phyloP scores from a whole-genome alignment of 2,888 invertebrate genomes.

The Drosophila robusta region DNA sequence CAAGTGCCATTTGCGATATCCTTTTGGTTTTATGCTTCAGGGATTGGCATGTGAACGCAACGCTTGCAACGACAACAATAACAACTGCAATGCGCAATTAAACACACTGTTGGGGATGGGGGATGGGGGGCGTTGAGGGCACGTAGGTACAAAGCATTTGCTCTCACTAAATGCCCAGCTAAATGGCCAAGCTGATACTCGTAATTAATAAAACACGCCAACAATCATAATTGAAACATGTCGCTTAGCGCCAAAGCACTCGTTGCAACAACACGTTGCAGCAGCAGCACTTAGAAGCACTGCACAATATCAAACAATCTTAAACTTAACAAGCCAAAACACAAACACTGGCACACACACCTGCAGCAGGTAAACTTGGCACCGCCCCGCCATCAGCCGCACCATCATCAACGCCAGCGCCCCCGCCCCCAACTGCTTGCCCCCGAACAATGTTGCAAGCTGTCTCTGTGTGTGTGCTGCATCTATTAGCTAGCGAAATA shows the following conservation, averaged over 20 bases:
- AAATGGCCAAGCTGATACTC: constrained; percentile 61
- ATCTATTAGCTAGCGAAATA: constrained; percentile 76
- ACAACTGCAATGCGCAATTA: constrained; percentile 46
- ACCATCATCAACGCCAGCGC: constrained; percentile 16
- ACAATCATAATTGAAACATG: constrained; percentile 83
- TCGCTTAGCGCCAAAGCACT: constrained; percentile 82
- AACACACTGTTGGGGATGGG: constrained; percentile 18
- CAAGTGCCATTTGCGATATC: constrained; percentile 27
- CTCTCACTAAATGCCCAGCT: constrained; percentile 60
- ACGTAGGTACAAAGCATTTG: neutral
- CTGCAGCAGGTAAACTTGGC: constrained; percentile 18
- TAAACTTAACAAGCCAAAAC: constrained; percentile 65
- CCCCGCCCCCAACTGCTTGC: constrained; percentile 29
- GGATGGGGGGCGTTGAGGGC: neutral
- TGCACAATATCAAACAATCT: constrained; percentile 66
- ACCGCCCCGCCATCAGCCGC: constrained; percentile 1
- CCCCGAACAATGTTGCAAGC: neutral
- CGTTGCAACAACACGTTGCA: constrained; percentile 73
- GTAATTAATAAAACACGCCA: constrained; percentile 82
- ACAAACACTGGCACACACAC: constrained; percentile 47
- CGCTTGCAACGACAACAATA: constrained; percentile 2
- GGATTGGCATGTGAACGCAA: constrained; percentile 31
- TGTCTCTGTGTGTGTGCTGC: constrained; percentile 26
- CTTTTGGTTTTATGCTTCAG: constrained; percentile 34
- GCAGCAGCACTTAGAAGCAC: constrained; percentile 30